Conservation (phyloP, 2,113 vertebrate genomes). For the Pseudopodoces humilis region DNA sequence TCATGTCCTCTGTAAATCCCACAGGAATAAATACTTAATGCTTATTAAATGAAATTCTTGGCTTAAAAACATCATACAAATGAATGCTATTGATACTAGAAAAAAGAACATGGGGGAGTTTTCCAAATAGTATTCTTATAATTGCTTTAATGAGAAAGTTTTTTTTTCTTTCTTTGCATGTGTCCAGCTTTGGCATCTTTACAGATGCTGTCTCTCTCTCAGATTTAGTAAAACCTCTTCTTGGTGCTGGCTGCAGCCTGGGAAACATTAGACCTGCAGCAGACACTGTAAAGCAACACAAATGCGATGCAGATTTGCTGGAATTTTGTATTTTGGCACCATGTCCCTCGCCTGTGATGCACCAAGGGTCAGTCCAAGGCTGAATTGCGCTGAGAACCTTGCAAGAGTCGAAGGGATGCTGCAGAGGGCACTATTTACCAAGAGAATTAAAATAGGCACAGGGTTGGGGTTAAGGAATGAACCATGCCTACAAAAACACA, state of each 20-base stretch:
- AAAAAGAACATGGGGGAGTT: not conserved
- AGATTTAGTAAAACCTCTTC: not conserved
- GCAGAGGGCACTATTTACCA: constrained; percentile 73
- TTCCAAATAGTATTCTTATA: not conserved
- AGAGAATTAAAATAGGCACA: not conserved
- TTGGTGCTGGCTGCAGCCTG: not conserved
- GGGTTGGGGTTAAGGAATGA: not conserved
- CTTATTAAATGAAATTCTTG: not conserved
- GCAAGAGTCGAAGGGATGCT: not conserved
- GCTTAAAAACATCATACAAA: not conserved
- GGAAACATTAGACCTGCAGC: not conserved
- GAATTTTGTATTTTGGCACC: not conserved
- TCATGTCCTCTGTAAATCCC: not conserved
- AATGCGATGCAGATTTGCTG: not conserved
- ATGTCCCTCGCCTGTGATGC: not conserved
- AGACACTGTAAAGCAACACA: not conserved
- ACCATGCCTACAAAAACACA: not conserved
- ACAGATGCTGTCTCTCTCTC: not conserved
- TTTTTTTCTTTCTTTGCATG: not conserved
- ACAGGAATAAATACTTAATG: not conserved
- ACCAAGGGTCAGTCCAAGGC: not conserved
- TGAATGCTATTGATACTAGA: not conserved
- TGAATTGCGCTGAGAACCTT: not conserved
- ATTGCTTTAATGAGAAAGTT: not conserved
- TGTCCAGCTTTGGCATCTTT: not conserved